phyloP scores from a whole-genome alignment of 2,113 vertebrate species.

The Amia ocellicauda region DNA sequence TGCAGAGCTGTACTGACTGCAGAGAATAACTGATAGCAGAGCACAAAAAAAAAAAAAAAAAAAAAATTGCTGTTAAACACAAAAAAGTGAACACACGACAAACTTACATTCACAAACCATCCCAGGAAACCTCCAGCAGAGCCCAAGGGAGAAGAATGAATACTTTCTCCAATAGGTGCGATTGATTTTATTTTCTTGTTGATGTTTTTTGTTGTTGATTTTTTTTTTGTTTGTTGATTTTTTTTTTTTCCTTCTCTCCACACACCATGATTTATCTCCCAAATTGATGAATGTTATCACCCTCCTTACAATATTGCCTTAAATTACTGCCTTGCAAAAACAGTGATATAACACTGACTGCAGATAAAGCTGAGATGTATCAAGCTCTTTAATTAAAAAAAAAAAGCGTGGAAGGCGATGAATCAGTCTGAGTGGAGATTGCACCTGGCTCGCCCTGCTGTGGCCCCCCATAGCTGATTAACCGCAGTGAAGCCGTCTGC shows the following conservation, averaged over 20 bases:
- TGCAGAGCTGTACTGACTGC: no score
- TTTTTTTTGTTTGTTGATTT: not conserved
- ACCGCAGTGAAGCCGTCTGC: constrained; percentile 13
- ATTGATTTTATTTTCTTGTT: constrained; percentile 21
- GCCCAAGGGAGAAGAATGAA: not conserved
- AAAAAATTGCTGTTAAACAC: no score
- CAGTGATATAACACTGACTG: not conserved
- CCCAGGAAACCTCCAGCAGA: not conserved
- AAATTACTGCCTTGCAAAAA: constrained; percentile 24
- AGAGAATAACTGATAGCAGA: no score
- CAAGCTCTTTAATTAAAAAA: constrained; percentile 39
- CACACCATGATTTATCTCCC: constrained; percentile 16
- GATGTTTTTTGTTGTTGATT: not conserved
- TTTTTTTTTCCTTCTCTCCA: not conserved
- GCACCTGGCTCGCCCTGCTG: not conserved
- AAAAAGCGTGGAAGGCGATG: constrained; percentile 12
- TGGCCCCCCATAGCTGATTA: constrained; percentile 34
- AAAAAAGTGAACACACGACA: no score
- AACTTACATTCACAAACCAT: no score
- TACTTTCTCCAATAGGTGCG: constrained; percentile 6
- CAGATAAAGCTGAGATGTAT: constrained; percentile 17
- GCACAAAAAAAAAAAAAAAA: no score
- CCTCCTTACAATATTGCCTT: constrained; percentile 14
- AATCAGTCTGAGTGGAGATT: constrained; percentile 17
- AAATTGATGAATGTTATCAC: constrained; percentile 24